A percentile compares a stretch with the other conserved stretches of the same genome.
Evolutionary conservation across 2,797 vertebrate species (phyloP).

Genomic region (Mastacembelus armatus): DNA sequence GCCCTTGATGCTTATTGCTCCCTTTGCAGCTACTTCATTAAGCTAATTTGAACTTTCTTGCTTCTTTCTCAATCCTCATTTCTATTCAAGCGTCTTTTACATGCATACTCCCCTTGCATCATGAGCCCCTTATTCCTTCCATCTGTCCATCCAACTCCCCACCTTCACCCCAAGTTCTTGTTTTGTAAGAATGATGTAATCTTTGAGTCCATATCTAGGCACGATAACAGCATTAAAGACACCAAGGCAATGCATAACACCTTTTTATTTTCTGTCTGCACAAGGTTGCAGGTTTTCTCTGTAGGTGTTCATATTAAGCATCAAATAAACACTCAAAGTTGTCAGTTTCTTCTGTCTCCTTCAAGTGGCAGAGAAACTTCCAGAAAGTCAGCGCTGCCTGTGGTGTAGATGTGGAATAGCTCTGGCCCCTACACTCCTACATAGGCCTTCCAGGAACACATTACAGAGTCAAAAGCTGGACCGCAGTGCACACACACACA

Average conservation of each 20-base stretch:
- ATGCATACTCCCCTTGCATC: background rate
- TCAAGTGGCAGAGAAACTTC: conserved; percentile 41
- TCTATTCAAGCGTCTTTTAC: conserved; percentile 24
- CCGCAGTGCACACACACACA: conserved; percentile 36
- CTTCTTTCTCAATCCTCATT: conserved; percentile 38
- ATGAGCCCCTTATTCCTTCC: background rate
- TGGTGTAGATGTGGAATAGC: conserved; percentile 28
- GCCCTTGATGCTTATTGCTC: conserved; percentile 59
- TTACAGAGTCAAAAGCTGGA: conserved; percentile 39
- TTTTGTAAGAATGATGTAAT: conserved; percentile 50
- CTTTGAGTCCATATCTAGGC: conserved; percentile 21
- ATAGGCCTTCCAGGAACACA: conserved; percentile 77
- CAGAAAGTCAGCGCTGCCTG: conserved; percentile 49
- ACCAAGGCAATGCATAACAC: background rate
- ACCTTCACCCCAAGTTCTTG: conserved; percentile 25
- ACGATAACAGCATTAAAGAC: conserved; percentile 41
- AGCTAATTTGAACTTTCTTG: conserved; percentile 50
- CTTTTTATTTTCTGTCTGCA: background rate
- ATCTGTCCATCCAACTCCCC: conserved; percentile 1
- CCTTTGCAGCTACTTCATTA: conserved; percentile 54
- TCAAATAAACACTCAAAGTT: conserved; percentile 9
- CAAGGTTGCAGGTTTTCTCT: background rate
- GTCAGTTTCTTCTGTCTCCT: conserved; percentile 14
- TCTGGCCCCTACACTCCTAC: conserved; percentile 42
- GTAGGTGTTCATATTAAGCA: background rate